Conservation (phyloP, 2,888 invertebrate genomes). For the Noctua pronuba region DNA sequence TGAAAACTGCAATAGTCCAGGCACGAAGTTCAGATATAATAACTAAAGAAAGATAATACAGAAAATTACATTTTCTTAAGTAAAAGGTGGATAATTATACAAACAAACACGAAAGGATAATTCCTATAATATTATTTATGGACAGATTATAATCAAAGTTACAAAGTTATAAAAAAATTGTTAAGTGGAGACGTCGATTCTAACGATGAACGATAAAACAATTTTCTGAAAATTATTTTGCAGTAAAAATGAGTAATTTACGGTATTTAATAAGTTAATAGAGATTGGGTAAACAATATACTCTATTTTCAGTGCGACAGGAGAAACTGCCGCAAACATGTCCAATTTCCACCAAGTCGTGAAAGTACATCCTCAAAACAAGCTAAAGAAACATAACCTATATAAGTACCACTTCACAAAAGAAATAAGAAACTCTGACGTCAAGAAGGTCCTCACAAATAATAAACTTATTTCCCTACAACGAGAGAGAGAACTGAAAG, state of each 20-base stretch:
- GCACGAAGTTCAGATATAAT: not conserved
- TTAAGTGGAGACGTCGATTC: not conserved
- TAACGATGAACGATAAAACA: not conserved
- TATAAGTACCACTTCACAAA: constrained; percentile 31
- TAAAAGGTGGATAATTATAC: not conserved
- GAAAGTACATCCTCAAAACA: constrained; percentile 2
- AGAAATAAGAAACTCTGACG: constrained; percentile 45
- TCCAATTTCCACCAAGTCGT: not conserved
- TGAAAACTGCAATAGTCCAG: too few relatives aligned
- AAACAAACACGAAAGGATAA: not conserved
- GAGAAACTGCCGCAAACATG: not conserved
- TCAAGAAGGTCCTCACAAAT: constrained; percentile 60
- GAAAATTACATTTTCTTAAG: not conserved
- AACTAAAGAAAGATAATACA: not conserved
- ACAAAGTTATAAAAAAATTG: not conserved
- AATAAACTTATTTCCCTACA: constrained; percentile 58
- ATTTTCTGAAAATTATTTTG: not conserved
- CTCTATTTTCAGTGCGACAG: not conserved
- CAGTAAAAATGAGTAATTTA: not conserved
- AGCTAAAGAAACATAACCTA: constrained; percentile 4
- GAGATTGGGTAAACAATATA: not conserved
- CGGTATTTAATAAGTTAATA: not conserved
- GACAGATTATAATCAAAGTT: not conserved
- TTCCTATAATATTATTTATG: not conserved
- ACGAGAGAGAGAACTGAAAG: constrained; percentile 55